phyloP scores from a whole-genome alignment of 2,113 vertebrate genomes.

The Microcebus tavaratra region DNA sequence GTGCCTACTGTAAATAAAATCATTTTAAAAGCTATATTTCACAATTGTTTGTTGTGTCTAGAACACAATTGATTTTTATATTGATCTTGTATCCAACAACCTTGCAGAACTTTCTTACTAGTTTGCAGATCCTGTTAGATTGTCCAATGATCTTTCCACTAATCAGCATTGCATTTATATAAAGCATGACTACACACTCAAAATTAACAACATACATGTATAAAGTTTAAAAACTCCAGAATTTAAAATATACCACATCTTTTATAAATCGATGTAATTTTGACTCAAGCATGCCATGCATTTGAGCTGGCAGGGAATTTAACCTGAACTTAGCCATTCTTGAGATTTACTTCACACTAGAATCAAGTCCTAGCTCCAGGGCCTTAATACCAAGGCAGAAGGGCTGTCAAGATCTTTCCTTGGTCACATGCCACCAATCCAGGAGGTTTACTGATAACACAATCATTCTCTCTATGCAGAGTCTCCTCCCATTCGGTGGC shows the following conservation, averaged over 20 bases:
- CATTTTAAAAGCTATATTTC: neutral
- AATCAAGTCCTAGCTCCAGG: neutral
- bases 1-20: neutral
- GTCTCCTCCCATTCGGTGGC: neutral
- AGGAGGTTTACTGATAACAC: neutral
- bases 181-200: neutral
- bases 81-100: neutral
- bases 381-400: neutral
- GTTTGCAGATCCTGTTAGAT: neutral
- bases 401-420: neutral
- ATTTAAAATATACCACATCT: neutral
- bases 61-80: neutral
- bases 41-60: neutral
- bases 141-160: neutral
- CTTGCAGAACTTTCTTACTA: neutral
- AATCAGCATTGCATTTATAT: neutral
- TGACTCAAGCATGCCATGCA: neutral
- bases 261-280: neutral
- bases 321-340: neutral
- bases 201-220: neutral
- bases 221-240: neutral
- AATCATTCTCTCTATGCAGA: neutral
- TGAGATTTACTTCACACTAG: neutral
- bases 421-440: neutral
- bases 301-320: neutral